Conservation (phyloP, 1,140 invertebrate genomes). For the Macrocentrus cingulum region DNA sequence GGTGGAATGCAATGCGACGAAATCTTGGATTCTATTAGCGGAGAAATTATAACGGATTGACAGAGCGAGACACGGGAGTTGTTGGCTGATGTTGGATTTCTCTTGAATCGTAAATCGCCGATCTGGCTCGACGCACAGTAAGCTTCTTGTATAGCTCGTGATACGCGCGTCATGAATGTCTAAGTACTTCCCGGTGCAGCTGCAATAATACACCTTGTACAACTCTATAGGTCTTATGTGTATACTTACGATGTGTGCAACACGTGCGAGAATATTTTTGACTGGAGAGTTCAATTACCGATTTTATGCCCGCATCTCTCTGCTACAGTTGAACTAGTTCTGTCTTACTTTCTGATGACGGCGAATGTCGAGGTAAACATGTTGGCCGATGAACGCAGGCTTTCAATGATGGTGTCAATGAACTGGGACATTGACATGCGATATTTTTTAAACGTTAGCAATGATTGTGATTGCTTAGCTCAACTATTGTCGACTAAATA, state of each 20-base stretch:
- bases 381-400: too few species aligned
- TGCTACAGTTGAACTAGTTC: too few species aligned
- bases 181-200: constrained; percentile 52
- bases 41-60: constrained; percentile 59
- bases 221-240: neutral
- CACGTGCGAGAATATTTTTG: neutral
- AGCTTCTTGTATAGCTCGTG: constrained; percentile 21
- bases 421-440: too few species aligned
- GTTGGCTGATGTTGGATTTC: constrained; percentile 49
- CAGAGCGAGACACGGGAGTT: constrained; percentile 36
- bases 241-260: neutral
- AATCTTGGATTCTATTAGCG: constrained; percentile 58
- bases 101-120: constrained; percentile 54
- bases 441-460: too few species aligned
- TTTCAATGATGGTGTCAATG: too few species aligned
- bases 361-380: too few species aligned
- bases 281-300: too few species aligned
- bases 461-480: too few species aligned
- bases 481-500: too few species aligned
- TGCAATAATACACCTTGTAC: constrained; percentile 20
- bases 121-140: constrained; percentile 34
- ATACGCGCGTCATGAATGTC: constrained; percentile 43
- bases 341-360: too few species aligned
- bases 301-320: too few species aligned
- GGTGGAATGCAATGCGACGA: constrained; percentile 49